Evolutionary conservation across 2,113 vertebrate species (phyloP), one percentile per base, ranked within the genome.

Genomic region (Lucifuga dentata): DNA sequence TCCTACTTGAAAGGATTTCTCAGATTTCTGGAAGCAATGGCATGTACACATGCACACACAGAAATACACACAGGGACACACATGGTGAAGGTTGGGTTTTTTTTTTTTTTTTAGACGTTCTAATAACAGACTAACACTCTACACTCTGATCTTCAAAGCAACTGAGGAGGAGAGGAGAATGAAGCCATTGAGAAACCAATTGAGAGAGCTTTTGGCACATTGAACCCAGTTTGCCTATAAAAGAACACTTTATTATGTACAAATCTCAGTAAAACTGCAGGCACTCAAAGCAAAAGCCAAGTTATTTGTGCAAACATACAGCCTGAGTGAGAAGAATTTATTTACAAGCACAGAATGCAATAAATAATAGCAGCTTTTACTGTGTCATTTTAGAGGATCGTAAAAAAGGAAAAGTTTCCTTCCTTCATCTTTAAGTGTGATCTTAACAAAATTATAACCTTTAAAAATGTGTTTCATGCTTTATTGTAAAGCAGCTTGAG

Each of bases 231-330:
- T 69, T 79, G 71, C 64, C 63, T 35, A 50, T 85, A 81, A 88
- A 88, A 78, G 58, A 84, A 71, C 58, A 73, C 76, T 87, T 88
- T 68, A 87, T 86, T 87, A 90, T 89, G 88, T 85, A 82, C 70
- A 78, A 80, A 87, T 82, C 33, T 29, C 71, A 58, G 69, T 84
- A 70, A 88, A 88, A 70, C 57, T 61, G 46, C 67, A 35, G n/a
- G 50, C 59, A 23, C 26, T 52, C 44, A 13, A 56, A 44, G 50
- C 62, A 23, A 45, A 43, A 41, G 51, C 57, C 57, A 63, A 40
- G 62, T 72, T 68, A 56, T 68, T 57, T 43, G 49, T n/a, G 41
- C 43, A 66, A 79, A 73, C 45, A 69, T 43, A 43, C 66, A 40
- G 38, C 40, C 17, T 36, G 57, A 84, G 67, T 32, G 68, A 48